These are phyloP conservation scores for Spea multiplicata DNA, from an alignment of 2,113 vertebrate species.

Conservation along the genomic window DNA sequence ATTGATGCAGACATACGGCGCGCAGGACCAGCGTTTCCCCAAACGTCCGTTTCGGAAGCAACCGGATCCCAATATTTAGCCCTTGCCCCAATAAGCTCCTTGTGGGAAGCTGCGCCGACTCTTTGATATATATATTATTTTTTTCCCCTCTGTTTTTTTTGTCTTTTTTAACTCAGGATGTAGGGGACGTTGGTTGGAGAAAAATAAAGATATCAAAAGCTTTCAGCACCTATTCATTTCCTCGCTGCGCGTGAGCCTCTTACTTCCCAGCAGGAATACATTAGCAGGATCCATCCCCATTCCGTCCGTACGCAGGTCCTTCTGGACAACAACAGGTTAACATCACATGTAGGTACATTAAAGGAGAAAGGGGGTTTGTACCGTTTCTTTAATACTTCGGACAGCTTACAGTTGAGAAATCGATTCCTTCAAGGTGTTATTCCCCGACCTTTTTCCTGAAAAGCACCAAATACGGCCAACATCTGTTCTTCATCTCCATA, in stretches of 20 bases:
- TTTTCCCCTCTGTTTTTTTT: neutral
- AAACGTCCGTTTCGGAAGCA: conserved; percentile 34
- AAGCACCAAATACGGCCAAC: too few species aligned
- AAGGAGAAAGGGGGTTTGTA: neutral
- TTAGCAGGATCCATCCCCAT: neutral
- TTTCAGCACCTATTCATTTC: conserved; percentile 45
- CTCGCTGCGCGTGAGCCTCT: neutral
- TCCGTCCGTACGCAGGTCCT: neutral
- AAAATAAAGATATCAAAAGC: conserved; percentile 15
- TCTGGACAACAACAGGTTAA: neutral
- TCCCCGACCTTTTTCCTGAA: too few species aligned
- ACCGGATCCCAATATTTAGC: conserved; percentile 28
- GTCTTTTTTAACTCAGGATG: conserved; percentile 25
- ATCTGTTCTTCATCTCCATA: too few species aligned
- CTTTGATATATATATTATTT: conserved; percentile 14
- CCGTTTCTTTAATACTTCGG: too few species aligned
- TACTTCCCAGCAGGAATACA: conserved; percentile 11
- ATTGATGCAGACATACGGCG: conserved; percentile 24
- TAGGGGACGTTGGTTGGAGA: conserved; percentile 21
- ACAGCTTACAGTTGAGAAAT: too few species aligned
- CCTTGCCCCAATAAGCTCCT: conserved; percentile 5
- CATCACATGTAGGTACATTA: neutral
- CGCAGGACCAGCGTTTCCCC: conserved; percentile 23
- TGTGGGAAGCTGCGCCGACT: conserved; percentile 12
- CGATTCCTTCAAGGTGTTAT: too few species aligned